Base-by-base conservation (phyloP, 2,888 invertebrate genomes). In the Synergus gifuensis region DNA sequence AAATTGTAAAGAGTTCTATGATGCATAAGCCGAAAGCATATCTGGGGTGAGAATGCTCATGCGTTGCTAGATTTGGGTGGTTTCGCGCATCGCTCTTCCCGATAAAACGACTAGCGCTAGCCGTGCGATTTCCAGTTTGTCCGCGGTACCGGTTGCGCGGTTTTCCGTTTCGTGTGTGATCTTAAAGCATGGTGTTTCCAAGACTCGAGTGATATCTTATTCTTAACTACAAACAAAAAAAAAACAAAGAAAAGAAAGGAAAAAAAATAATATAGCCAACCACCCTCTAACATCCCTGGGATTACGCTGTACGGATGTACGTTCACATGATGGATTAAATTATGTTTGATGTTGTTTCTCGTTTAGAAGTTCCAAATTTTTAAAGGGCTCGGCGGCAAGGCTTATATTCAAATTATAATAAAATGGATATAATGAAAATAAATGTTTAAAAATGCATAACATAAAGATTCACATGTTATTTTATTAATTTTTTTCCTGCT, bases 91-190 rank as follows among this genome's bases (percentile, higher is more conserved):
- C 49, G 49, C 73, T 36, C 54, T 54, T 54, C 44, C 67, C 67
- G 18, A 54, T 73, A 73, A 54, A 73, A 40, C 73, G 54, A 28
- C 7, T 14, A 73, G 54, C 73, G 49, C 54, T 36, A 54, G 46
- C 54, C 54, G 73, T 40, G 73, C 36, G 73, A 54, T 73, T 73
- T 73, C 73, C 73, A 73, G 73, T 73, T 73, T 73, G 28, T 73
- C 36, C 73, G 73, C 73, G 73, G 73, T 54, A 73, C 73, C 73
- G 73, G 73, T 54, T 73, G 36, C 73, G 73, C 73, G 73, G 36
- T 40, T 73, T 40, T 73, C 54, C 36, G 54, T 73, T 73, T 54
- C 54, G 49, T 40, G 54, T 54, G 73, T 73, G 73, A 54, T 54
- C n/a, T 28, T n/a, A 54, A n/a, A 54, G 54, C 40, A 73, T 73